phyloP scores from a whole-genome alignment of 2,888 invertebrate species.

The Pycnomerus fuliginosus region DNA sequence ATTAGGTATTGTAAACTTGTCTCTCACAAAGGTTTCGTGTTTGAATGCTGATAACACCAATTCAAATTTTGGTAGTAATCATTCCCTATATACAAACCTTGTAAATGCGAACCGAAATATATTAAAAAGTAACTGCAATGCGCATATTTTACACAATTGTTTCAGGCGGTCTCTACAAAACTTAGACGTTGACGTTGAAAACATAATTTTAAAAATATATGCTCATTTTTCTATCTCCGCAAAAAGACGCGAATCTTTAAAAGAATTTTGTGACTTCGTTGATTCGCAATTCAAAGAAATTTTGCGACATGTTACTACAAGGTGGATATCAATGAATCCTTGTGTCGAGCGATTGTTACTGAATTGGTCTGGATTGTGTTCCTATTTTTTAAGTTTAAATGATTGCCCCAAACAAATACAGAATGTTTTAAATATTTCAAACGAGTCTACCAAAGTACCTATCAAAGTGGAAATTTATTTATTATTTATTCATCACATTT shows the following conservation, averaged over 20 bases:
- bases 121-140: slow-evolving; percentile 7
- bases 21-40: background rate
- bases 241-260: slow-evolving; percentile 10
- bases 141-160: slow-evolving; percentile 8
- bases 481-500: background rate
- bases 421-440: background rate
- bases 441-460: background rate
- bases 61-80: slow-evolving; percentile 6
- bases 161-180: slow-evolving; percentile 3
- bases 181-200: slow-evolving; percentile 12
- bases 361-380: background rate
- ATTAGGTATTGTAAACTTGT: background rate
- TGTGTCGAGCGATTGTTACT: slow-evolving; percentile 1
- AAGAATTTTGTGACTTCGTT: slow-evolving; percentile 9
- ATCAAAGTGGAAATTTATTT: background rate
- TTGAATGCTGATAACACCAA: slow-evolving; percentile 12
- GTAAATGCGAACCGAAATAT: slow-evolving; percentile 1
- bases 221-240: slow-evolving; percentile 14
- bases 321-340: slow-evolving; percentile 14
- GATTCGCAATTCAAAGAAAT: slow-evolving; percentile 14
- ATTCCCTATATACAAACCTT: slow-evolving; percentile 6
- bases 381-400: background rate
- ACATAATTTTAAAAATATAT: slow-evolving; percentile 17
- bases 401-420: slow-evolving; percentile 1
- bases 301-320: slow-evolving; percentile 11